Base-by-base conservation (phyloP, 2,113 vertebrate species). In the Scartelaos histophorus region DNA sequence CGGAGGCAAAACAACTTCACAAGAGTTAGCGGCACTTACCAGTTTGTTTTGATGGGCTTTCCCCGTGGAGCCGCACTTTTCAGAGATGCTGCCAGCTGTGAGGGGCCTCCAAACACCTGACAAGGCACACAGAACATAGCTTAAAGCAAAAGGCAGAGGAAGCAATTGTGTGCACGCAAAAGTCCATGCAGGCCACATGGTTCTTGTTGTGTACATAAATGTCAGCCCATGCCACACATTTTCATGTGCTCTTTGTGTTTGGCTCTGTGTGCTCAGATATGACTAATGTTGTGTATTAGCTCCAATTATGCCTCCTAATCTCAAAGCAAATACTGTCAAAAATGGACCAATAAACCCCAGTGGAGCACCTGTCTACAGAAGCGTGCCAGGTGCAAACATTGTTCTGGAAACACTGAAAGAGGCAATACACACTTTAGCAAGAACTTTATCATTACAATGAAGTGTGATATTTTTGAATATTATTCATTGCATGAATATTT, bases 41-140 rank as follows among this genome's bases (percentile, higher is more conserved):
- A 92, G 95, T 94, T 93, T 95, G 92, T 82, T 73, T 88, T 87
- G 93, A 93, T 91, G 94, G 92, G 92, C 92, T 94, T 92, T 84
- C 92, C 93, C 92, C 87, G 93, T 90, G 82, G 94, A 93, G 94
- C 92, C 91, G 82, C 94, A 94, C 93, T 90, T 93, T 93, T 95
- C 93, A 91, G 91, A 92, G 86, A 85, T 75, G 92, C 89, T 90
- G 90, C 94, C 94, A 94, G 95, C 94, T 95, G 94, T 93, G 93
- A 81, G 90, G 87, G 92, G 92, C 93, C 93, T 91, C 90, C 85
- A 85, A 89, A 93, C 92, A 91, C 92, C 95, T 97, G 95, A 94
- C 91, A 95, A 82, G 74, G 56, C 71, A 93, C 87, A 95, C 88
- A 94, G 53, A 73, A 58, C 25, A 58, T 54, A 51, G 62, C 67